Evolutionary conservation across 2,113 vertebrate genomes (phyloP).

Genomic region (Megaceryle maxima): DNA sequence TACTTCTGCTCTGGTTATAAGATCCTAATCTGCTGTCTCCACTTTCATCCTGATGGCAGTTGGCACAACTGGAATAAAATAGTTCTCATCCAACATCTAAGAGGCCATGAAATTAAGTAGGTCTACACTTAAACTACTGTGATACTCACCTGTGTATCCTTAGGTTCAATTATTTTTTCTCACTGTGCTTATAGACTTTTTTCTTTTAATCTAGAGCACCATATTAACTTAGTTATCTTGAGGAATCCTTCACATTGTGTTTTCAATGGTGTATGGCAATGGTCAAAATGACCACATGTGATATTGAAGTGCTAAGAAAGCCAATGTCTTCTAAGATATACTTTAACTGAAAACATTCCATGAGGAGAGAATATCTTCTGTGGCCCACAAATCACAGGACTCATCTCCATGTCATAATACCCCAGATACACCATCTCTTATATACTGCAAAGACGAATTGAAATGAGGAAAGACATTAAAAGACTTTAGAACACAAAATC

Average conservation of each 20-base stretch:
- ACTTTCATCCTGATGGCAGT: neutral
- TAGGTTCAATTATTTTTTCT: neutral
- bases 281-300: neutral
- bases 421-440: neutral
- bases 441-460: neutral
- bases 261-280: neutral
- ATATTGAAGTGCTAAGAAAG: neutral
- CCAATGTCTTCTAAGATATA: neutral
- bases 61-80: neutral
- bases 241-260: neutral
- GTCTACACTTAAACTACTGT: neutral
- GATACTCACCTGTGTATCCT: neutral
- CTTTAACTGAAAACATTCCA: neutral
- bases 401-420: neutral
- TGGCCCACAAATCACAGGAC: neutral
- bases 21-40: neutral
- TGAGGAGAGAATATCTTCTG: neutral
- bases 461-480: neutral
- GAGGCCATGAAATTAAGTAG: neutral
- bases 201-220: fast-evolving
- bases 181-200: neutral
- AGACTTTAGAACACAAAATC: neutral
- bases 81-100: neutral
- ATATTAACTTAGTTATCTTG: neutral
- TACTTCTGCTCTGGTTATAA: neutral